Evolutionary conservation across 1,140 invertebrate genomes (phyloP), one percentile per base, ranked within the genome.

Genomic region (Hyposmocoma kahamanoa): DNA sequence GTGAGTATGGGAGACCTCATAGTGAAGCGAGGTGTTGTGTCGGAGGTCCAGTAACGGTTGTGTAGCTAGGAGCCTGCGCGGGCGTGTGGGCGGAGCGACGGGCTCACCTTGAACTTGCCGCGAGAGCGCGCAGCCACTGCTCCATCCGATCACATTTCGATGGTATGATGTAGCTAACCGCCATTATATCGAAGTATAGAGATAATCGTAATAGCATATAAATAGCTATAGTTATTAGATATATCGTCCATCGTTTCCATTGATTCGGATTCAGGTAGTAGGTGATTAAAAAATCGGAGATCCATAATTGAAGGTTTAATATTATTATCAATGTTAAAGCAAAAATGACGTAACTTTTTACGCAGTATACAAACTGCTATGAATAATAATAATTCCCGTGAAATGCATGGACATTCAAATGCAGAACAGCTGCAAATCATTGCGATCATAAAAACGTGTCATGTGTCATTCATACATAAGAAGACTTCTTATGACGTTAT

Each of bases 21-120:
- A 17, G n/a, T 6, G 32, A 36, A 17, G 32, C 32, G 65, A 62
- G 65, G 54, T 59, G 54, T 56, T 61, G 72, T 67, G 65, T 67
- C 60, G 61, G 70, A 70, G 68, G 74, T 75, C 66, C 68, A 66
- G 61, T 69, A 84, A 81, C 80, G 75, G 80, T 81, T 67, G 67
- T 66, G 65, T 45, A n/a, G 56, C 61, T 71, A 62, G 72, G 69
- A 71, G 75, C 74, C 20, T 10, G 19, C 18, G 38, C 11, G 18
- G 9, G 67, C 63, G 77, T 59, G 78, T 80, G 76, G 76, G 80
- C 71, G 76, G 75, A 73, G 77, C 67, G 74, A 84, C 74, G 80
- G 62, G 76, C 68, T 84, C 72, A 77, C 81, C 78, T 82, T 84
- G 78, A 84, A 82, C 81, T 84, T 84, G 81, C 74, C 73, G 71